Base-by-base conservation (phyloP, 2,888 invertebrate genomes). In the Drosophila glabriapex region DNA sequence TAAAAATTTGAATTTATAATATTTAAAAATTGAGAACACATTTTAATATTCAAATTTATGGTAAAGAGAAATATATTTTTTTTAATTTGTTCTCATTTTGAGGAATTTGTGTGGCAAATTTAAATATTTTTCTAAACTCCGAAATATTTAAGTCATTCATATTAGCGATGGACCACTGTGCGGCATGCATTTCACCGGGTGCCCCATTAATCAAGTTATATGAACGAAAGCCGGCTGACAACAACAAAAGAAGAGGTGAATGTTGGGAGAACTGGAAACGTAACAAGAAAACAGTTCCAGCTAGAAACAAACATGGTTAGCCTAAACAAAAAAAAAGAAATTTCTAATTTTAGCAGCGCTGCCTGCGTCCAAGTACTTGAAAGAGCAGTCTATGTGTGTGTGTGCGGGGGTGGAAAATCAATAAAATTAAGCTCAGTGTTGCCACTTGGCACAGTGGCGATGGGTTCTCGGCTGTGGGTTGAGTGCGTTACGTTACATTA, bases 391-490 rank as follows among this genome's bases (percentile, higher is more conserved):
- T 19, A 43, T 56, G 62, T 33, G 33, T 35, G 22, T 29, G 22
- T 54, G 35, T 50, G 53, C 31, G 81, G 66, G 71, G 68, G 79
- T 76, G 79, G 73, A 89, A 89, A 88, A 88, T 88, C 88, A 80
- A 88, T 88, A 90, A 73, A 75, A 77, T 77, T 79, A 86, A 84
- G 86, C 81, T 81, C 78, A 74, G 89, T 82, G 85, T 63, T 79
- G 83, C 85, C 83, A 84, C 76, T 78, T 81, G 59, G 73, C 55
- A 74, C 54, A 79, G 49, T 54, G 37, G 25, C 22, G 39, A 33
- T 58, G 58, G 41, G 29, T 33, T 43, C 28, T 5, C 41, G 43
- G 29, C n/a, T 59, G 53, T 43, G 58, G 63, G 60, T 56, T 66
- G 70, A 55, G 59, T 67, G 58, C 60, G 62, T 66, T 74, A 63